These are phyloP conservation scores for Numenius arquata DNA, from an alignment of 2,113 vertebrate species.

Conservation along the genomic window DNA sequence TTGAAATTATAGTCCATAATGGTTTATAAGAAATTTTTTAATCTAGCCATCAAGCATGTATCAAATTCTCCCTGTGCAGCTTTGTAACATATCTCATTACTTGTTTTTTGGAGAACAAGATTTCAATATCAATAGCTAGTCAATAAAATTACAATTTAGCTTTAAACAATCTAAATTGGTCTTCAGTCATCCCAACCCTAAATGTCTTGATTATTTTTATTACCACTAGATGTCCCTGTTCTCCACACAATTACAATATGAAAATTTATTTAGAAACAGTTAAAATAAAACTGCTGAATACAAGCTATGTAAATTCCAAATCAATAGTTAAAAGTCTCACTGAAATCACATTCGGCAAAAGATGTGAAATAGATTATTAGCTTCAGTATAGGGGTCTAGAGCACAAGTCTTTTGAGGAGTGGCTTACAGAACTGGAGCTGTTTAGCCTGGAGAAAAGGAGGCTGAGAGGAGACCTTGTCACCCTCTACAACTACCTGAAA, in stretches of 20 bases:
- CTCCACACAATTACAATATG: not conserved
- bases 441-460: not conserved
- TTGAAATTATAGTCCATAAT: not conserved
- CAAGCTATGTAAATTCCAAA: not conserved
- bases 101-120: not conserved
- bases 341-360: not conserved
- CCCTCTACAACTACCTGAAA: not conserved
- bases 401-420: not conserved
- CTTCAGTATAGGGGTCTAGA: not conserved
- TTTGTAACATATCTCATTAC: not conserved
- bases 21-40: not conserved
- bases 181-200: not conserved
- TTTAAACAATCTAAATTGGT: not conserved
- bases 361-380: not conserved
- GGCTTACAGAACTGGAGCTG: not conserved
- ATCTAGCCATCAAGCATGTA: not conserved
- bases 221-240: conserved; percentile 61
- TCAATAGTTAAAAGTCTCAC: not conserved
- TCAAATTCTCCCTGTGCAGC: not conserved
- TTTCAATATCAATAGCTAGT: not conserved
- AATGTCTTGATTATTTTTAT: not conserved
- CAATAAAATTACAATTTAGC: not conserved
- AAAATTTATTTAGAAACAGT: not conserved
- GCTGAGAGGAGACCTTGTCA: not conserved
- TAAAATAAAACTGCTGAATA: not conserved